These are phyloP conservation scores for Myrmecophaga tridactyla DNA, from an alignment of 2,113 vertebrate genomes.

Conservation along the genomic window DNA sequence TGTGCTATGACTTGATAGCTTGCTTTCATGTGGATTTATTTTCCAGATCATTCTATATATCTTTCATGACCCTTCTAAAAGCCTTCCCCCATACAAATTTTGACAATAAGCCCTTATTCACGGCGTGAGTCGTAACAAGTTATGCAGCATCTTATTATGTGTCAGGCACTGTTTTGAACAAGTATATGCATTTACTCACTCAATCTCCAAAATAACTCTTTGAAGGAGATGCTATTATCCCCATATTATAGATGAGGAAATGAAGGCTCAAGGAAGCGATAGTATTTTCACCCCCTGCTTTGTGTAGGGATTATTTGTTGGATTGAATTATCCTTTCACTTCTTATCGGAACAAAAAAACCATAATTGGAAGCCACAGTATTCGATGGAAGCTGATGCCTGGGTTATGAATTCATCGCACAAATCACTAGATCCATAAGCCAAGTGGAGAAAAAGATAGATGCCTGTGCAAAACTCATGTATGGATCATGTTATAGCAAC, in stretches of 20 bases:
- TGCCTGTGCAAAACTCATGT: not conserved
- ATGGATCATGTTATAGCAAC: too few species aligned
- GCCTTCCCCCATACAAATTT: not conserved
- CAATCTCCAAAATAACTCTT: not conserved
- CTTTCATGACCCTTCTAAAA: not conserved
- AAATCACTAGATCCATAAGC: not conserved
- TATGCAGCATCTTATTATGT: too few species aligned
- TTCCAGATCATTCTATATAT: not conserved
- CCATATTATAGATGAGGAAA: not conserved
- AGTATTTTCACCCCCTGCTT: not conserved
- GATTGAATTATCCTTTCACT: not conserved
- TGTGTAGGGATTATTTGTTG: not conserved
- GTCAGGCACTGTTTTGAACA: not conserved
- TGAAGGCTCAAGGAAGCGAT: not conserved
- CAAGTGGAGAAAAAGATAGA: not conserved
- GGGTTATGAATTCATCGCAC: not conserved
- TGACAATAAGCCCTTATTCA: too few species aligned
- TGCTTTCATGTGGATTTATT: not conserved
- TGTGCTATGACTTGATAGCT: not conserved
- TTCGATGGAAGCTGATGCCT: not conserved
- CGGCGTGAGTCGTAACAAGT: too few species aligned
- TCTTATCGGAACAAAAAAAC: not conserved
- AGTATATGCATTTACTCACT: too few species aligned
- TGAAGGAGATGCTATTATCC: too few species aligned
- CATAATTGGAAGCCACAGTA: not conserved